Evolutionary conservation across 2,113 vertebrate genomes (phyloP).

Genomic region (Apaloderma vittatum): DNA sequence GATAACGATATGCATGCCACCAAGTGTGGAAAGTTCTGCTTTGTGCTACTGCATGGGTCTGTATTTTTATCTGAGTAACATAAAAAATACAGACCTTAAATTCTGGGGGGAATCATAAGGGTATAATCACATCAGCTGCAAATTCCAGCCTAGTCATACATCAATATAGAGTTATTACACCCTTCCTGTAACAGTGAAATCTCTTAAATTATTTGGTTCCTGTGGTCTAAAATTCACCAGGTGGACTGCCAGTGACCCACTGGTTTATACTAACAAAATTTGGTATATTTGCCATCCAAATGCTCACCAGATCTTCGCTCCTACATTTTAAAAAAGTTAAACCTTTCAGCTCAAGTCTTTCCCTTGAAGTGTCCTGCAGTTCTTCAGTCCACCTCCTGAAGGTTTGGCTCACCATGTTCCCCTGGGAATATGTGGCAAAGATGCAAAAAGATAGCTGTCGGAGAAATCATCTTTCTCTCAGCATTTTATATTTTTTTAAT

Average conservation of each 20-base stretch:
- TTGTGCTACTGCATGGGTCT: not conserved
- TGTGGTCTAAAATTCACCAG: not conserved
- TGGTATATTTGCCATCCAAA: not conserved
- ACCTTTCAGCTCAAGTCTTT: not conserved
- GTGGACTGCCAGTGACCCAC: not conserved
- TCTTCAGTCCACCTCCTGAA: not conserved
- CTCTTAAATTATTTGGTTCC: not conserved
- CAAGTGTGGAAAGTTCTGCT: not conserved
- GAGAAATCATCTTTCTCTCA: not conserved
- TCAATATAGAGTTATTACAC: not conserved
- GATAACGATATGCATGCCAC: not conserved
- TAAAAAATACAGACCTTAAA: not conserved
- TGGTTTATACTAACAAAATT: not conserved
- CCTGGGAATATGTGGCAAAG: not conserved
- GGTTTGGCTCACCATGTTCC: not conserved
- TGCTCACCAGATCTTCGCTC: not conserved
- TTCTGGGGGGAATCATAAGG: not conserved
- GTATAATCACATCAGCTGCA: not conserved
- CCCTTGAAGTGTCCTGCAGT: not conserved
- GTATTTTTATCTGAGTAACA: not conserved
- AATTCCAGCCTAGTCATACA: not conserved
- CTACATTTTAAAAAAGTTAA: not conserved
- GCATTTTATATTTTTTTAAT: not conserved
- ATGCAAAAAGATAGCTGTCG: not conserved
- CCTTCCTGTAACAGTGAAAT: not conserved